Conservation (phyloP, 2,113 vertebrate species). For the Marmota monax region DNA sequence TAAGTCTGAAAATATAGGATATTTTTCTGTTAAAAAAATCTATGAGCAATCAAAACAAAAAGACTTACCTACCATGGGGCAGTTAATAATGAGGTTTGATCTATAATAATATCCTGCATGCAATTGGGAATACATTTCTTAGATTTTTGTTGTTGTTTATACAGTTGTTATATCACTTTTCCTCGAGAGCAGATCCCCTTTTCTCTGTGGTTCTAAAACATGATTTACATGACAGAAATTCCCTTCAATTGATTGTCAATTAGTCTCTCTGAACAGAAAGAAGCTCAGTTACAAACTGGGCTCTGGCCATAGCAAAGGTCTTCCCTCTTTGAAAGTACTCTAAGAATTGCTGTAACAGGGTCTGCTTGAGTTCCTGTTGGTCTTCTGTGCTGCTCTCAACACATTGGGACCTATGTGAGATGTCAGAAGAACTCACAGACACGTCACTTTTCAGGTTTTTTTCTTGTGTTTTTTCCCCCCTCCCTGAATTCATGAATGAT, state of each 20-base stretch:
- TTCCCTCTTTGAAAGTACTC: not conserved
- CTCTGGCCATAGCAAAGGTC: rapidly evolving
- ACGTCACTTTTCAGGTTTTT: not conserved
- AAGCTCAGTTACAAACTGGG: not conserved
- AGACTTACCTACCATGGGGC: not conserved
- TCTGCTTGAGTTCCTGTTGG: not conserved
- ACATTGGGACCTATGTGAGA: not conserved
- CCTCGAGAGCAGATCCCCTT: not conserved
- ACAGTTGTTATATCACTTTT: not conserved
- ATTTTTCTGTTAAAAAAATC: not conserved
- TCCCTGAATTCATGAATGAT: slow-evolving; percentile 6
- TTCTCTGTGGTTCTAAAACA: not conserved
- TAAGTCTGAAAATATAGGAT: not conserved
- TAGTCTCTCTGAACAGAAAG: not conserved
- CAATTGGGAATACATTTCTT: not conserved
- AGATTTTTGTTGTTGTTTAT: not conserved
- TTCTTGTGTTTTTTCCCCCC: not conserved
- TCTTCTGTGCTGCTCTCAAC: not conserved
- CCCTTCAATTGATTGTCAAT: not conserved
- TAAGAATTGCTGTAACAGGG: not conserved
- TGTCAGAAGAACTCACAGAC: not conserved
- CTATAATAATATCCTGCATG: not conserved
- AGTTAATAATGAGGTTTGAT: not conserved
- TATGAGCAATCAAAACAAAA: not conserved
- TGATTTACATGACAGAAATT: not conserved